These are phyloP conservation scores for Sciurus vulgaris DNA, from an alignment of 2,797 vertebrate species.

Conservation along the genomic window DNA sequence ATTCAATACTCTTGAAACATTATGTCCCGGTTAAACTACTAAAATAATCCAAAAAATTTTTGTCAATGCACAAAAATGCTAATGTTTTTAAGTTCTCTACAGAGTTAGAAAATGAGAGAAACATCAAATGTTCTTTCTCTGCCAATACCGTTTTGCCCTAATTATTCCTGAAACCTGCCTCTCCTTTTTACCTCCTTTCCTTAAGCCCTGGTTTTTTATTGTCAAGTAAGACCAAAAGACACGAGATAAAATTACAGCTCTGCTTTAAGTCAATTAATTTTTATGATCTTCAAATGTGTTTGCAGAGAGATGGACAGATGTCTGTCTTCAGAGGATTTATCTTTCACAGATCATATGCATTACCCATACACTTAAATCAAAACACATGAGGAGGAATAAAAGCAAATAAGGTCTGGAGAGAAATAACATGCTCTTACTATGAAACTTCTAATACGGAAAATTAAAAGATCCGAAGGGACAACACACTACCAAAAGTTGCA, in stretches of 20 bases:
- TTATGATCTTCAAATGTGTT: neutral
- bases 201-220: neutral
- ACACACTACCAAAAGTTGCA: neutral
- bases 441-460: neutral
- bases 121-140: neutral
- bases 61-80: neutral
- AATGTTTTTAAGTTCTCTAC: neutral
- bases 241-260: neutral
- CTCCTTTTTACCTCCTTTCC: neutral
- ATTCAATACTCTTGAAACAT: conserved; percentile 18
- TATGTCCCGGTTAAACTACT: neutral
- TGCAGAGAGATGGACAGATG: neutral
- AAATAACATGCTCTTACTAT: neutral
- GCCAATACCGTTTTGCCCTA: neutral
- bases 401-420: neutral
- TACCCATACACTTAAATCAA: neutral
- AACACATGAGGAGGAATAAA: conserved; percentile 1
- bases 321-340: conserved; percentile 15
- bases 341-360: neutral
- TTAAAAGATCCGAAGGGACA: neutral
- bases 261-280: neutral
- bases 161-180: conserved; percentile 6
- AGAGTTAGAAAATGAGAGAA: conserved; percentile 20
- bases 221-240: neutral
- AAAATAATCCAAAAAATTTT: conserved; percentile 2